Base-by-base conservation (phyloP, 2,797 vertebrate species). In the Peromyscus melanophrys region DNA sequence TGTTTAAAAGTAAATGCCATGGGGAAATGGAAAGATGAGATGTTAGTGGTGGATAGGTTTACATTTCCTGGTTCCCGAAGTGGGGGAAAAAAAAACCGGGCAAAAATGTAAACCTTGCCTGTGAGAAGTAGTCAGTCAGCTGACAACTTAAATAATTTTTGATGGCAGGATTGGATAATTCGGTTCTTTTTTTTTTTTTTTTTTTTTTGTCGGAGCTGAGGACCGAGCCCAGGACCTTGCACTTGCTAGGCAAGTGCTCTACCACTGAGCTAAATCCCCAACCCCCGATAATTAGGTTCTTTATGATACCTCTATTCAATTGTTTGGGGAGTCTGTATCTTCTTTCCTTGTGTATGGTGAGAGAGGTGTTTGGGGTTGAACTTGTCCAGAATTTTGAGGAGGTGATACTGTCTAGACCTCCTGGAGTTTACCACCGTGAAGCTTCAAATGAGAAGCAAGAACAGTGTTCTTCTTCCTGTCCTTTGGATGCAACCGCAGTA, bases 131-230 rank as follows among this genome's bases (percentile, higher is more conserved):
- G 13, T 25, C 31, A 88, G 13, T 25, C 21, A n/a, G 40, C 14
- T 9, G 19, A 84, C 11, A n/a, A n/a, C 77, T 49, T 77, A 88
- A 65, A 57, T 90, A 21, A 87, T 69, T 82, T 92, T 95, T 92
- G 67, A 88, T 95, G 84, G 77, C 55, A 89, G 13, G n/a, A 71
- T 61, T 88, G 65, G 57, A 89, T 94, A 31, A 69, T 90, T 96
- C 2, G 69, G 40, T 76, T 92, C 31, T 94, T 96, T 52, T 52
- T 49, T 49, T 46, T 46, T 46, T 46, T 46, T 49, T 49, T 49
- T 49, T 49, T 49, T 49, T 49, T 43, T 43, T 43, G 43, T 43
- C 43, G 4, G 43, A 49, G 46, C 46, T 49, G 46, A 49, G 46
- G 46, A 49, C 46, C 9, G 46, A 49, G 5, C 46, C 46, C 46